These are phyloP conservation scores for Porites evermanni DNA, from an alignment of 92 coral and sea anemone species.

Conservation along the genomic window DNA sequence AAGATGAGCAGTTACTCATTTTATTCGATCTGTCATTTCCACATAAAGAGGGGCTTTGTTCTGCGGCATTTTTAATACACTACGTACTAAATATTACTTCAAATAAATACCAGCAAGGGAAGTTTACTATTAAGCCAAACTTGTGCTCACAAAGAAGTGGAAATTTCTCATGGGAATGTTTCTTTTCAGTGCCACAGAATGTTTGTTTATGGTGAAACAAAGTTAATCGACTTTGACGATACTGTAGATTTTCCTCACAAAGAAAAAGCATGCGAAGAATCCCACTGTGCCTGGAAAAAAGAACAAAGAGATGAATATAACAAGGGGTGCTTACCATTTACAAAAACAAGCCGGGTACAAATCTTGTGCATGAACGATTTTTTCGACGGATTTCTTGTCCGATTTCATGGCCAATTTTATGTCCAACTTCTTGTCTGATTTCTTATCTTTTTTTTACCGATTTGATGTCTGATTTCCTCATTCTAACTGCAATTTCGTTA, in stretches of 20 bases:
- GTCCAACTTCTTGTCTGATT: too few relatives aligned
- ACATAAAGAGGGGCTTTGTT: too few relatives aligned
- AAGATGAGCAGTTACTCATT: too few relatives aligned
- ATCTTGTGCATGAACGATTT: too few relatives aligned
- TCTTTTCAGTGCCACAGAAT: neutral
- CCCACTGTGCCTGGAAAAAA: conserved; percentile 85
- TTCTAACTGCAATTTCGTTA: too few relatives aligned
- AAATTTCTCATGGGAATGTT: neutral
- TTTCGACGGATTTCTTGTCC: too few relatives aligned
- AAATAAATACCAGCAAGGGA: neutral
- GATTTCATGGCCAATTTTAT: too few relatives aligned
- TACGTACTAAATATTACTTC: neutral
- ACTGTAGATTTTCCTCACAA: conserved; percentile 97
- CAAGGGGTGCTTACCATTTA: too few relatives aligned
- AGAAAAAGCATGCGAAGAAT: conserved; percentile 95
- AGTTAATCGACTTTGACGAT: conserved; percentile 92
- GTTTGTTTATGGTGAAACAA: neutral
- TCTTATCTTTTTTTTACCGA: neutral
- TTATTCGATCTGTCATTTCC: too few relatives aligned
- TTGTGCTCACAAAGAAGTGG: neutral
- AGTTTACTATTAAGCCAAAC: neutral
- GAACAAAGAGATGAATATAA: neutral
- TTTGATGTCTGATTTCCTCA: too few relatives aligned
- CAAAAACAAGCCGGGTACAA: too few relatives aligned
- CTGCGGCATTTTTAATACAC: too few relatives aligned